These are phyloP conservation scores for Calvadosia cruxmelitensis DNA, from an alignment of 30 jellyfish, hydroid and myxozoan species.

Conservation along the genomic window DNA sequence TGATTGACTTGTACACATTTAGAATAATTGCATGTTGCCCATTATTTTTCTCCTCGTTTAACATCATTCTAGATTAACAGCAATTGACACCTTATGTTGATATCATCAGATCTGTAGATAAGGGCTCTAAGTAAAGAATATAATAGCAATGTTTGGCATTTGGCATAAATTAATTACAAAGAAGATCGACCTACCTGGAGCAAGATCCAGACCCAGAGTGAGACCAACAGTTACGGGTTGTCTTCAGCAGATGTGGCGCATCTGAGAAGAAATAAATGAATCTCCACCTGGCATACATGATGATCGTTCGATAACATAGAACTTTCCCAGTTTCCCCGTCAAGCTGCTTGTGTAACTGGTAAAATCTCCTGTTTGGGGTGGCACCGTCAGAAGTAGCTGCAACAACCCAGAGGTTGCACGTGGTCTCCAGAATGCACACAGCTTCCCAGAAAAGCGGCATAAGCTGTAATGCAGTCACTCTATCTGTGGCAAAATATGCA, in stretches of 20 bases:
- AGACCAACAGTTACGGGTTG: constrained; percentile 23
- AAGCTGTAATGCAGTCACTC: constrained; percentile 25
- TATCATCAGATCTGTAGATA: no score
- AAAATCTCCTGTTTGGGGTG: constrained; percentile 31
- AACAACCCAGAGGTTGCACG: constrained; percentile 35
- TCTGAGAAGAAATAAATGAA: constrained; percentile 33
- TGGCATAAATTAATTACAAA: no score
- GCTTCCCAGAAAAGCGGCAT: constrained; percentile 46
- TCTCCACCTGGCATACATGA: constrained; percentile 21
- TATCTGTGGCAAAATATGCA: constrained; percentile 26
- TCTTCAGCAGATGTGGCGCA: constrained; percentile 36
- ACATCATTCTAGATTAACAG: no score
- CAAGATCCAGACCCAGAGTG: no score
- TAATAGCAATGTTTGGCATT: no score
- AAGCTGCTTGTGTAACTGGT: constrained; percentile 14
- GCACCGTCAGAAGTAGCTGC: constrained; percentile 41
- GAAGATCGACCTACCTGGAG: no score
- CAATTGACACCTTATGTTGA: no score
- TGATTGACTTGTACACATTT: no score
- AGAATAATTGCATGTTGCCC: no score
- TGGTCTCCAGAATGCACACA: constrained; percentile 20
- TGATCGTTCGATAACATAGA: constrained; percentile 27
- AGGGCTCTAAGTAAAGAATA: no score
- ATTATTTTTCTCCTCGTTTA: no score
- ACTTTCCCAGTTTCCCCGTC: constrained; percentile 9